These are phyloP conservation scores for Anthopleura xanthogrammica DNA, from an alignment of 92 coral and sea anemone species.

Conservation along the genomic window DNA sequence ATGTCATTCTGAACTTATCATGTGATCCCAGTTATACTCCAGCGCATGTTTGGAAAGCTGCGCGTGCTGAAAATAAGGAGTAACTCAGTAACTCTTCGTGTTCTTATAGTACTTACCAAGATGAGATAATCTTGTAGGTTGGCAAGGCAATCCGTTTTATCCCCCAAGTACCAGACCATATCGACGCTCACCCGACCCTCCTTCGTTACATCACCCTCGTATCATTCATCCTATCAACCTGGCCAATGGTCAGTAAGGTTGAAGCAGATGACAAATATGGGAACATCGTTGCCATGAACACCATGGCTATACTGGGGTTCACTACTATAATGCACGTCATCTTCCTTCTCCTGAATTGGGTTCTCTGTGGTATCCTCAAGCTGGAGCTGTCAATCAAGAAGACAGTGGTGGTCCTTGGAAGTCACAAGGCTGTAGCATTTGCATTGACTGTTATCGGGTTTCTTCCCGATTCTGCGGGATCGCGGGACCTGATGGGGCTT, in stretches of 20 bases:
- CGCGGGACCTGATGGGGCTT: slow-evolving; percentile 77
- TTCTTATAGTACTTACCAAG: background rate
- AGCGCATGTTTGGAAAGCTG: background rate
- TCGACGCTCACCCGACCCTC: slow-evolving; percentile 42
- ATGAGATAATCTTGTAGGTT: slow-evolving; percentile 13
- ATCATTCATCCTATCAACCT: slow-evolving; percentile 59
- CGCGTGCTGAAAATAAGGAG: background rate
- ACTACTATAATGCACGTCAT: slow-evolving; percentile 81
- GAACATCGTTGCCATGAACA: slow-evolving; percentile 73
- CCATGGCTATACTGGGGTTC: slow-evolving; percentile 77
- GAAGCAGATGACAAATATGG: slow-evolving; percentile 60
- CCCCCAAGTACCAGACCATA: slow-evolving; percentile 44
- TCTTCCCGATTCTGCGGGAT: slow-evolving; percentile 72
- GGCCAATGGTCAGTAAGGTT: slow-evolving; percentile 82
- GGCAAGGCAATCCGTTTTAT: slow-evolving; percentile 58
- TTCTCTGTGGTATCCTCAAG: slow-evolving; percentile 59
- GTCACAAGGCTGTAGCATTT: slow-evolving; percentile 84
- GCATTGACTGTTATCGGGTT: slow-evolving; percentile 69
- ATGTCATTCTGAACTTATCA: too few relatives aligned
- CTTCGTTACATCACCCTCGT: slow-evolving; percentile 46
- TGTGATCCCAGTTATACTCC: too few relatives aligned
- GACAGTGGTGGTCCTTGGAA: slow-evolving; percentile 76
- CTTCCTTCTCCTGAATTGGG: slow-evolving; percentile 79
- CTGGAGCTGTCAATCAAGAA: slow-evolving; percentile 67
- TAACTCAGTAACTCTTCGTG: too few relatives aligned